Evolutionary conservation across 2,797 vertebrate genomes (phyloP).

Genomic region (Astyanax mexicanus): DNA sequence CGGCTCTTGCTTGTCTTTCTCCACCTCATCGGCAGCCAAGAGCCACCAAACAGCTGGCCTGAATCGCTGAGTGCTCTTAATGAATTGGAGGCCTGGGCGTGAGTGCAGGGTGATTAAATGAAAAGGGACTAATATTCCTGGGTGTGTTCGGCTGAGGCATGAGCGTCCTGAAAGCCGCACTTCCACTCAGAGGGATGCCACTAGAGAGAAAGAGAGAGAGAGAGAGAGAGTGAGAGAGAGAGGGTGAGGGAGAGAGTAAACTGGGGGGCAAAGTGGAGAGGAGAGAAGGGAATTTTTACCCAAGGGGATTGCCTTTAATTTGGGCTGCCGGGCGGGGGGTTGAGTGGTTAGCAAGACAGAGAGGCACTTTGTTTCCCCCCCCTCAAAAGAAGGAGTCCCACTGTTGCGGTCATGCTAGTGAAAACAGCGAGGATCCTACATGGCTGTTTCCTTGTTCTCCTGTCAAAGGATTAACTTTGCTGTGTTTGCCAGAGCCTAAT

Average conservation of each 20-base stretch:
- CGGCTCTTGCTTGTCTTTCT: conserved; percentile 87
- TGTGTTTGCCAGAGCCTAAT: conserved; percentile 25
- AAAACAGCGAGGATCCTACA: conserved; percentile 6
- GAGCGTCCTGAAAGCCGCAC: conserved; percentile 71
- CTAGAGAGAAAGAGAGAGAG: conserved; percentile 17
- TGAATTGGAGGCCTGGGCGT: conserved; percentile 84
- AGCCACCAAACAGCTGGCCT: conserved; percentile 90
- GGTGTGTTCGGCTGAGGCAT: conserved; percentile 81
- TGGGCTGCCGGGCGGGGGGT: conserved; percentile 32
- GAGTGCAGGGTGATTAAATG: conserved; percentile 87
- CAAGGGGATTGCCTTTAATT: conserved; percentile 67
- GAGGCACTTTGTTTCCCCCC: conserved; percentile 52
- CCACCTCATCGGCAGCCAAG: conserved; percentile 86
- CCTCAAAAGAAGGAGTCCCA: conserved; percentile 29
- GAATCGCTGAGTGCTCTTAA: conserved; percentile 91
- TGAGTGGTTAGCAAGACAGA: conserved; percentile 51
- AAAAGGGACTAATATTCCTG: conserved; percentile 90
- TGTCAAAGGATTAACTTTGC: conserved; percentile 11
- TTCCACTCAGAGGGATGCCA: conserved; percentile 24
- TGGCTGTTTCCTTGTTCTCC: conserved; percentile 20
- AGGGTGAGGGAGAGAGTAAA: no score
- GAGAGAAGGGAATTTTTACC: conserved; percentile 30
- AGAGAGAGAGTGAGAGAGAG: conserved; percentile 35
- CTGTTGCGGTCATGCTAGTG: conserved; percentile 6
- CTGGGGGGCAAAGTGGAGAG: not conserved